phyloP scores from a whole-genome alignment of 2,888 invertebrate genomes.

The Timema podura region DNA sequence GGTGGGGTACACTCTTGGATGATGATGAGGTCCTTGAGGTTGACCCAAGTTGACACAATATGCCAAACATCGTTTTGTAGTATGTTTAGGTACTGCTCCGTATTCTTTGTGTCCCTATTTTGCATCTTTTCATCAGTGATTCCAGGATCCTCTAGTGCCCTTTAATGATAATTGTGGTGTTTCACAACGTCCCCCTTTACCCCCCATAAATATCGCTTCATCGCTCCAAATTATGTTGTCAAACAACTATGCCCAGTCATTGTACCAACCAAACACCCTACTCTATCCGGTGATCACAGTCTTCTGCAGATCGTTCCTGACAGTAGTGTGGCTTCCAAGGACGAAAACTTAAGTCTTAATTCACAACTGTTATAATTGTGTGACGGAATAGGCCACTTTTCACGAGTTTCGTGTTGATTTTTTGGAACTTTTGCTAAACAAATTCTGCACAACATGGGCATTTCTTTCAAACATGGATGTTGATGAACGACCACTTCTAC shows the following conservation, averaged over 20 bases:
- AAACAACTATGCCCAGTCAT: not conserved
- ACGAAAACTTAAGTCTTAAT: not conserved
- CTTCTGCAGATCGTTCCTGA: not conserved
- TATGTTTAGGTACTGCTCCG: not conserved
- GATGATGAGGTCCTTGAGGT: not conserved
- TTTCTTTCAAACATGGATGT: not conserved
- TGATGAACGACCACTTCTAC: not conserved
- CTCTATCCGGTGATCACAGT: not conserved
- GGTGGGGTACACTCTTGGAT: no score
- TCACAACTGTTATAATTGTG: not conserved
- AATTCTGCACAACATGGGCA: not conserved
- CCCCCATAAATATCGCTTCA: no score
- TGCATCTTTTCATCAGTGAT: not conserved
- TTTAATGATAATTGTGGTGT: no score
- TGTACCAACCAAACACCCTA: not conserved
- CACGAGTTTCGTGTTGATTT: conserved; percentile 5
- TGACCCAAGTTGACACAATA: not conserved
- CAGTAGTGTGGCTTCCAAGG: not conserved
- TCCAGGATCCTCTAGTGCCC: no score
- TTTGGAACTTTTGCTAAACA: not conserved
- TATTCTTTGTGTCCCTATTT: not conserved
- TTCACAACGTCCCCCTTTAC: no score
- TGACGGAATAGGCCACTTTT: no score
- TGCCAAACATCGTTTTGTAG: no score
- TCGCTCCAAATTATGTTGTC: not conserved